A percentile compares a stretch with the other conserved stretches of the same genome.
phyloP scores from a whole-genome alignment of 2,888 invertebrate genomes.

The Eumerus sabulonum region DNA sequence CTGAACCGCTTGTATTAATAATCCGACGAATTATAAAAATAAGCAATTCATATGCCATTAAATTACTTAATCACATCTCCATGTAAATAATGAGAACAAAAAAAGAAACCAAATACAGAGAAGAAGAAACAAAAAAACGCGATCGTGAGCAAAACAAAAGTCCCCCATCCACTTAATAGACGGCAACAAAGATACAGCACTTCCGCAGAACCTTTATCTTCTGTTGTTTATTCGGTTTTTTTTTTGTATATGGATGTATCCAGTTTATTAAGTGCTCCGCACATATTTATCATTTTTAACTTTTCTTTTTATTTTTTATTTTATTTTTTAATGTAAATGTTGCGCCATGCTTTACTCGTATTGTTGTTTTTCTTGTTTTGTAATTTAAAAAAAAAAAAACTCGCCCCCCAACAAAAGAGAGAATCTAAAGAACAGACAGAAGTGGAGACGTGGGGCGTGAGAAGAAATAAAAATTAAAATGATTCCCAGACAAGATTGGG shows the following conservation, averaged over 20 bases:
- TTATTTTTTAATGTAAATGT: slow-evolving; percentile 1
- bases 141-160: slow-evolving; percentile 29
- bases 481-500: slow-evolving; percentile 21
- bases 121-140: background rate
- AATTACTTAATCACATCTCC: slow-evolving; percentile 57
- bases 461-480: slow-evolving; percentile 14
- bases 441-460: background rate
- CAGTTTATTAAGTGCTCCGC: slow-evolving; percentile 36
- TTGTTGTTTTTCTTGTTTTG: too few relatives aligned
- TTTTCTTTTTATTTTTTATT: slow-evolving; percentile 5
- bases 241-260: slow-evolving; percentile 27
- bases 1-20: slow-evolving; percentile 41
- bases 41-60: slow-evolving; percentile 53
- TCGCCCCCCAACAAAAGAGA: slow-evolving; percentile 8
- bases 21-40: slow-evolving; percentile 39
- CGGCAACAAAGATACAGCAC: slow-evolving; percentile 18
- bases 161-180: background rate
- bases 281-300: slow-evolving; percentile 28
- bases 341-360: background rate
- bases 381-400: background rate
- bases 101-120: background rate
- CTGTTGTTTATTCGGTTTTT: background rate
- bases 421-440: too few relatives aligned
- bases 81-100: slow-evolving; percentile 48
- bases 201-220: slow-evolving; percentile 37